These are phyloP conservation scores for Myiopsitta monachus DNA, from an alignment of 2,113 vertebrate species.

Conservation along the genomic window DNA sequence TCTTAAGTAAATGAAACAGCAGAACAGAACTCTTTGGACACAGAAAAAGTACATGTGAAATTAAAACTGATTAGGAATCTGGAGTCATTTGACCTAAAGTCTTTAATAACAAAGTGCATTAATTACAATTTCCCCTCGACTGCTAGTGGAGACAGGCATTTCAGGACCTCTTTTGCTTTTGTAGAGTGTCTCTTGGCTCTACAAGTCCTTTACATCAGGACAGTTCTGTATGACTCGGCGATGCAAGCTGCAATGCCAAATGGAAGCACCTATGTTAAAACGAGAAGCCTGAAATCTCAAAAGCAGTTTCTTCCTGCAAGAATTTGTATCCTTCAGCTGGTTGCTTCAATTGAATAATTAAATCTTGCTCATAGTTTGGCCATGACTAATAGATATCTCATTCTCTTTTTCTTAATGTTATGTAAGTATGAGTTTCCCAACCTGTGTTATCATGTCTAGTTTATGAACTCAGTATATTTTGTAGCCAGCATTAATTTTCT, in stretches of 20 bases:
- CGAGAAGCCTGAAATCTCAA: neutral
- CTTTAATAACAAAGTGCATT: neutral
- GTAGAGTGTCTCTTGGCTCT: neutral
- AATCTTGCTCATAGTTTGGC: neutral
- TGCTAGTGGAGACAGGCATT: neutral
- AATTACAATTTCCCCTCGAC: neutral
- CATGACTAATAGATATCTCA: neutral
- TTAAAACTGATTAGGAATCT: neutral
- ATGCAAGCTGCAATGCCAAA: neutral
- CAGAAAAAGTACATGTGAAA: neutral
- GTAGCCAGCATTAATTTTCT: neutral
- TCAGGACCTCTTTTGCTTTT: neutral
- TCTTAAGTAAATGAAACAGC: neutral
- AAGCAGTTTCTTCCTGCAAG: neutral
- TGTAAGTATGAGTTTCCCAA: neutral
- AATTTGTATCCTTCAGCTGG: rapidly evolving
- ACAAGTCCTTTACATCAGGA: neutral
- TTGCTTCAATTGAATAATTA: neutral
- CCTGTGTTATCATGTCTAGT: neutral
- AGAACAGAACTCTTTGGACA: neutral
- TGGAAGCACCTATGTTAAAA: neutral
- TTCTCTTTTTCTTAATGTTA: neutral
- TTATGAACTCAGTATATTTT: neutral
- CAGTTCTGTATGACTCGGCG: rapidly evolving
- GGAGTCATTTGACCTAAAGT: neutral